These are phyloP conservation scores for Trachelus iudaicus DNA, from an alignment of 2,888 invertebrate genomes.

Conservation along the genomic window DNA sequence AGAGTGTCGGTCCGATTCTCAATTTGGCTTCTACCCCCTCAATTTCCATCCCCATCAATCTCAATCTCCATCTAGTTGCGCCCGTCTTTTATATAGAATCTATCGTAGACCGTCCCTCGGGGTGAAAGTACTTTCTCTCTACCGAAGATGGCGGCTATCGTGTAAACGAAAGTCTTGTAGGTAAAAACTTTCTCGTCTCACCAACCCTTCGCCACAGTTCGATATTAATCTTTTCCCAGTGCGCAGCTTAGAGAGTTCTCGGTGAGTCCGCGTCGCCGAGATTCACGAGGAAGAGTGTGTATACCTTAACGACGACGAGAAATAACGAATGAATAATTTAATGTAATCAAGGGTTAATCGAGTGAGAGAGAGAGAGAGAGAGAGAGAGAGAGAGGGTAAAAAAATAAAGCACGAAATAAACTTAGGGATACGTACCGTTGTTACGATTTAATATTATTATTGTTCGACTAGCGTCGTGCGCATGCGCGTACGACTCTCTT, in stretches of 20 bases:
- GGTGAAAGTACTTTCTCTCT: slow-evolving; percentile 40
- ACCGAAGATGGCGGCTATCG: background rate
- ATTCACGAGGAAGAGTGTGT: background rate
- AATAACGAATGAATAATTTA: slow-evolving; percentile 22
- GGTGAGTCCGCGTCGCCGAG: background rate
- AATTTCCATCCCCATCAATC: background rate
- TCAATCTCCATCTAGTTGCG: background rate
- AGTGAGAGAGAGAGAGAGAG: slow-evolving; percentile 9
- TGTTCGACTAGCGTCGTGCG: background rate
- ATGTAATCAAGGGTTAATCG: background rate
- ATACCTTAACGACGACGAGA: background rate
- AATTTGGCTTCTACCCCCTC: background rate
- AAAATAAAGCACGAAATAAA: background rate
- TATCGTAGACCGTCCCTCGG: slow-evolving; percentile 45
- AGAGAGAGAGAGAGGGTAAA: no score
- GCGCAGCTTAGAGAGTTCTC: background rate
- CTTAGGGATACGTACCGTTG: background rate
- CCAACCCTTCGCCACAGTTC: slow-evolving; percentile 38
- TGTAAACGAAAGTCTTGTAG: slow-evolving; percentile 27
- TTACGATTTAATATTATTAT: background rate
- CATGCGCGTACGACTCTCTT: background rate
- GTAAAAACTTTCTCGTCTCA: slow-evolving; percentile 22
- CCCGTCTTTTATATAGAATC: slow-evolving; percentile 25
- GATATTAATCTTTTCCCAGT: slow-evolving; percentile 37
- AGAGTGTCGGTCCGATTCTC: background rate